A percentile compares a stretch with the other conserved stretches of the same genome.
phyloP scores from a whole-genome alignment of 2,113 vertebrate genomes.

The Megaptera novaeangliae region DNA sequence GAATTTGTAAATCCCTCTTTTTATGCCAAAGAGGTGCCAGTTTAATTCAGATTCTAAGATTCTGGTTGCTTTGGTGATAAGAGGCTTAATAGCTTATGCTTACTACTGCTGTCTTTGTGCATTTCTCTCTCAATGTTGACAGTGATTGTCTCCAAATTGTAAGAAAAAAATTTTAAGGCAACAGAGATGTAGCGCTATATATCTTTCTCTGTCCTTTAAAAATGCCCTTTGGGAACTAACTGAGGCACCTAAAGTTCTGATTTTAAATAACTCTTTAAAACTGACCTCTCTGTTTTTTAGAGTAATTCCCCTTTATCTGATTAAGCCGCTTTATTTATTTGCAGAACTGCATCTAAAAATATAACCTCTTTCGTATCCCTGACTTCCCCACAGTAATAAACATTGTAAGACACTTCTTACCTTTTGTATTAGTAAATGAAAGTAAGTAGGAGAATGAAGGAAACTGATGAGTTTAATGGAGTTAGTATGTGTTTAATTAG shows the following conservation, averaged over 20 bases:
- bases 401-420: not conserved
- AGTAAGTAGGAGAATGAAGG: not conserved
- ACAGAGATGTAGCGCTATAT: not conserved
- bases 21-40: not conserved
- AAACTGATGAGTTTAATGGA: not conserved
- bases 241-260: not conserved
- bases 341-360: not conserved
- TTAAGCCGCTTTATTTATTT: constrained; percentile 10
- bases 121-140: not conserved
- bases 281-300: not conserved
- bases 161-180: not conserved
- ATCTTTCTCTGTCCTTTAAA: not conserved
- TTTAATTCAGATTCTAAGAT: not conserved
- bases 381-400: not conserved
- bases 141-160: not conserved
- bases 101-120: not conserved
- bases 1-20: not conserved
- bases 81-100: not conserved
- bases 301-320: not conserved
- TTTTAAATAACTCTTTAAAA: not conserved
- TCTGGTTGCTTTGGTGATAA: not conserved
- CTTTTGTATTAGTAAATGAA: not conserved
- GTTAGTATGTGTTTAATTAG: not conserved
- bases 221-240: not conserved
- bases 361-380: not conserved